Conservation (phyloP, 35 echinoderm and acorn worm genomes). For the Amphiura filiformis region DNA sequence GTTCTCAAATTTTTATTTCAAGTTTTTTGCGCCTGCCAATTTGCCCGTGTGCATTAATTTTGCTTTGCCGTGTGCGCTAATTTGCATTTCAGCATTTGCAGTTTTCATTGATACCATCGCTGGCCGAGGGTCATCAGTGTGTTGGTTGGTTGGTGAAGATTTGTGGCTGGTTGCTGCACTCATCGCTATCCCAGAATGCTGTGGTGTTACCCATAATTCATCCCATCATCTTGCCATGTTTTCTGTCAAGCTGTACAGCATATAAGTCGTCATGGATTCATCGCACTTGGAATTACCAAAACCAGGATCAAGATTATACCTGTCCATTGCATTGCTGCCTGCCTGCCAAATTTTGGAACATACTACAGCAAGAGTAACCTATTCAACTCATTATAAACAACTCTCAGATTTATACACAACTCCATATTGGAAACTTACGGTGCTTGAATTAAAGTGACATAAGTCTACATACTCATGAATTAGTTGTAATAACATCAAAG, state of each 20-base stretch:
- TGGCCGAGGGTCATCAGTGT: background rate
- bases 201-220: background rate
- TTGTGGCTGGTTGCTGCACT: background rate
- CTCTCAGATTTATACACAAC: background rate
- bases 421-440: too few relatives aligned
- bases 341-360: background rate
- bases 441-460: too few relatives aligned
- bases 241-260: background rate
- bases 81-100: conserved; percentile 7
- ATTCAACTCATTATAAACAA: background rate
- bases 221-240: background rate
- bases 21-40: background rate
- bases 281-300: background rate
- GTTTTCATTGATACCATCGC: background rate
- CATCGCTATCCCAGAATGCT: background rate
- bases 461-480: too few relatives aligned
- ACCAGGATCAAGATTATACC: background rate
- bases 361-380: background rate
- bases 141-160: background rate
- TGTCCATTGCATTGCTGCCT: background rate
- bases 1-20: too few relatives aligned
- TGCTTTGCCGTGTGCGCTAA: background rate
- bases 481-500: too few relatives aligned
- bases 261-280: background rate
- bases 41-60: conserved; percentile 4